Conservation (phyloP, 2,888 invertebrate genomes). For the Asteroscopus sphinx region DNA sequence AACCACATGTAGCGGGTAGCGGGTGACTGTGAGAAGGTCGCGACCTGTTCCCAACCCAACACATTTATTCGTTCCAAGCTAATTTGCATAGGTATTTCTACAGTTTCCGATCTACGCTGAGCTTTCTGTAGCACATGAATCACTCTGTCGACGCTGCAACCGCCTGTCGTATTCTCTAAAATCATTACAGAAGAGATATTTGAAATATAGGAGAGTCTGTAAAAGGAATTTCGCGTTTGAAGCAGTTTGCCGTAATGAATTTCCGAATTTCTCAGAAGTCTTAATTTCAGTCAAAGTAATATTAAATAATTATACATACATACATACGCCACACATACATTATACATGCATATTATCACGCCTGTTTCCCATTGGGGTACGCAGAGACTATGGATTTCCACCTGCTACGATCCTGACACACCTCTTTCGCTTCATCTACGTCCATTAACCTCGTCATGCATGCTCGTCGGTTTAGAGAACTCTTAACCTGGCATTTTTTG, state of each 20-base stretch:
- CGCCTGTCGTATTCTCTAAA: background rate
- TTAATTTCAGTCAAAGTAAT: background rate
- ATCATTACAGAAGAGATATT: background rate
- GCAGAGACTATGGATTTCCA: too few relatives aligned
- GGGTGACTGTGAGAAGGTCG: conserved; percentile 64
- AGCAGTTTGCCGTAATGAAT: too few relatives aligned
- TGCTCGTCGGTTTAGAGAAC: too few relatives aligned
- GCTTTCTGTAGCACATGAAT: conserved; percentile 29
- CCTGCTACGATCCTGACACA: too few relatives aligned
- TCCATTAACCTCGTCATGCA: too few relatives aligned
- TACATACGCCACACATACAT: too few relatives aligned
- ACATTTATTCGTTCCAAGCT: conserved; percentile 64
- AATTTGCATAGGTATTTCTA: conserved; percentile 55
- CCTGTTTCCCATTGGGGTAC: too few relatives aligned
- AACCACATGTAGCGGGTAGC: conserved; percentile 66
- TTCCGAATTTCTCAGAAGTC: background rate
- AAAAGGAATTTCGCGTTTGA: background rate
- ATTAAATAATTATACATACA: too few relatives aligned
- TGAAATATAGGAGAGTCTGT: background rate
- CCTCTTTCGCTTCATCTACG: too few relatives aligned
- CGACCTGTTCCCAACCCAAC: conserved; percentile 63
- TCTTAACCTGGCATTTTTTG: too few relatives aligned
- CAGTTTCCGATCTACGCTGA: conserved; percentile 40
- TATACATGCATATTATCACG: too few relatives aligned
- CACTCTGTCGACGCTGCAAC: conserved; percentile 8